These are phyloP conservation scores for Paragorgia papillata DNA, from an alignment of 92 coral and sea anemone species.

Conservation along the genomic window DNA sequence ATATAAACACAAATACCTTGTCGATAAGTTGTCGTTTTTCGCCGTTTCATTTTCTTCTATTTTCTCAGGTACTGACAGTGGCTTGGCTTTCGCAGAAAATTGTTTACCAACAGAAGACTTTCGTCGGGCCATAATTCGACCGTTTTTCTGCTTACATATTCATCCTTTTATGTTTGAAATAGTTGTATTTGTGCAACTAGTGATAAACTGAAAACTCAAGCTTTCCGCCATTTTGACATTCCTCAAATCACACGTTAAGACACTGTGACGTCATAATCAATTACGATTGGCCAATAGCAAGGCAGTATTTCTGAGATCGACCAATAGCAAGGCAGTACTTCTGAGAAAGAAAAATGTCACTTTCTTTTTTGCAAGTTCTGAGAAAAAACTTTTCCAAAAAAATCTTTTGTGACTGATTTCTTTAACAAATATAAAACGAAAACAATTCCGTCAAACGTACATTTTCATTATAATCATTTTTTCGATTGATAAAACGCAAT, in stretches of 20 bases:
- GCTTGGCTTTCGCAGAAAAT: neutral
- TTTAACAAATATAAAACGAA: too few species aligned
- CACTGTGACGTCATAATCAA: conserved; percentile 43
- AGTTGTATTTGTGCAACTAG: neutral
- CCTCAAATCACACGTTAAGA: neutral
- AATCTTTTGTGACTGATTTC: too few species aligned
- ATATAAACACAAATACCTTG: neutral
- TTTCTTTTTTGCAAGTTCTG: too few species aligned
- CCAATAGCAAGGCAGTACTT: too few species aligned
- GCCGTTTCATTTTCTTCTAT: neutral
- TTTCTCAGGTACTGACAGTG: neutral
- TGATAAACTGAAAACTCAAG: conserved; percentile 9
- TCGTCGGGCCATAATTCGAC: conserved; percentile 5
- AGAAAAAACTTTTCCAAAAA: too few species aligned
- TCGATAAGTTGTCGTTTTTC: conserved; percentile 3
- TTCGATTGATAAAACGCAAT: too few species aligned
- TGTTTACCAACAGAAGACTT: neutral
- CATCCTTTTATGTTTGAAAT: neutral
- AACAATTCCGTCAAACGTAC: too few species aligned
- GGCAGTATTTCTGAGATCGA: conserved; percentile 25
- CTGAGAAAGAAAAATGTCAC: too few species aligned
- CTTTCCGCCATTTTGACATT: conserved; percentile 32
- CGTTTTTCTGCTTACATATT: conserved; percentile 14
- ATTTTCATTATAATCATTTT: too few species aligned
- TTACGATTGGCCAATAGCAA: conserved; percentile 1